phyloP scores from a whole-genome alignment of 2,888 invertebrate genomes.

The Ditula angustiorana region DNA sequence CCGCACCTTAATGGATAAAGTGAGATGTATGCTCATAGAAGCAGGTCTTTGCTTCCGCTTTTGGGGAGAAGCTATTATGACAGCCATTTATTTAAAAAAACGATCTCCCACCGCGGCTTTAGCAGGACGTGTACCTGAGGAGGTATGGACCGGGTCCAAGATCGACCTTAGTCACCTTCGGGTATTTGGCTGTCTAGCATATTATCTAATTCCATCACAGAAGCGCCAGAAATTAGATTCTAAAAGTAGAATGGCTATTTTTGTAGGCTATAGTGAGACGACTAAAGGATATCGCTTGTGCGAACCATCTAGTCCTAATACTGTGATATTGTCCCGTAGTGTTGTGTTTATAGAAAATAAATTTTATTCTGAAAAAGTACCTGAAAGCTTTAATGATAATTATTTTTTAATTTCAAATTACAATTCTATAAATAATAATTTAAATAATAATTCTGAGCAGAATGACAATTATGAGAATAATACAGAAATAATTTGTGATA shows the following conservation, averaged over 20 bases:
- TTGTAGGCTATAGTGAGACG: neutral
- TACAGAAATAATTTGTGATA: neutral
- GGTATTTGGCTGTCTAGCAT: constrained; percentile 26
- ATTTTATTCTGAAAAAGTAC: neutral
- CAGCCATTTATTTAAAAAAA: constrained; percentile 30
- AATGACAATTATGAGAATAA: neutral
- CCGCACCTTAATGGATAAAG: neutral
- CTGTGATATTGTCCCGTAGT: neutral
- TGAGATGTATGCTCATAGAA: constrained; percentile 19
- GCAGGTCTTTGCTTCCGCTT: constrained; percentile 11
- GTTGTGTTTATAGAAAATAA: neutral
- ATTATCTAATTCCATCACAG: neutral
- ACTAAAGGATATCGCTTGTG: neutral
- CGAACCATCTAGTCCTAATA: neutral
- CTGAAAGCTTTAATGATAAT: neutral
- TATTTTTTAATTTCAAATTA: neutral
- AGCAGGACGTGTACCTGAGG: constrained; percentile 11
- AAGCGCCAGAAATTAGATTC: neutral
- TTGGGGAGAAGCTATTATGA: constrained; percentile 29
- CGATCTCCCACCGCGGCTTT: constrained; percentile 19
- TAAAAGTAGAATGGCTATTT: neutral
- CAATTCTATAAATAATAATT: neutral
- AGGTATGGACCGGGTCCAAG: constrained; percentile 18
- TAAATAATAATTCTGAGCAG: neutral
- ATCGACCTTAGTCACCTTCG: constrained; percentile 16